These are phyloP conservation scores for Drosophila pachea DNA, from an alignment of 1,140 invertebrate species.

Conservation along the genomic window DNA sequence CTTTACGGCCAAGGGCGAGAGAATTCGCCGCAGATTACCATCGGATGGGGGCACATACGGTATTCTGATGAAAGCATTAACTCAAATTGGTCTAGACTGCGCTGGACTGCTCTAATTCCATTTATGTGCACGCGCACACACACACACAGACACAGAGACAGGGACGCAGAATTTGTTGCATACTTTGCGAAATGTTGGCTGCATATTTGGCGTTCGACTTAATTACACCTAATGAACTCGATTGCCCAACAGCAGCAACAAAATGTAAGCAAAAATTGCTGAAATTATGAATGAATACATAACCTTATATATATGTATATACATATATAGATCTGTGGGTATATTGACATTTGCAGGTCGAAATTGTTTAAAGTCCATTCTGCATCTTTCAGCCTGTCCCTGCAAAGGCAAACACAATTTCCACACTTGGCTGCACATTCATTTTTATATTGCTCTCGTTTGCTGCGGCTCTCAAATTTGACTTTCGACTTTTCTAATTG, in stretches of 20 bases:
- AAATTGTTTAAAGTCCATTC: too few relatives aligned
- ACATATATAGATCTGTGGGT: too few relatives aligned
- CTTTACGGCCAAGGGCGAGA: too few relatives aligned
- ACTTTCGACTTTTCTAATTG: constrained; percentile 47
- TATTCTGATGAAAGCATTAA: constrained; percentile 18
- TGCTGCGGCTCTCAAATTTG: constrained; percentile 16
- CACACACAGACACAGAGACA: too few relatives aligned
- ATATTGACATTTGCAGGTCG: too few relatives aligned
- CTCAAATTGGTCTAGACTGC: constrained; percentile 60
- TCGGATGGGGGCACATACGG: too few relatives aligned
- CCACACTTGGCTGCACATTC: constrained; percentile 26
- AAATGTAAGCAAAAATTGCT: too few relatives aligned
- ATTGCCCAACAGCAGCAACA: too few relatives aligned
- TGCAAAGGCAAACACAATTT: constrained; percentile 7
- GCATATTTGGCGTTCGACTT: constrained; percentile 4
- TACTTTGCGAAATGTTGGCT: constrained; percentile 1
- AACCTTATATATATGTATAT: neutral
- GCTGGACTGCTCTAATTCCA: constrained; percentile 18
- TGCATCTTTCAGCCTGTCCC: too few relatives aligned
- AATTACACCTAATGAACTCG: constrained; percentile 17
- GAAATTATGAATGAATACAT: neutral
- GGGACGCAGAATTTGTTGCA: neutral
- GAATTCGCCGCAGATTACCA: too few relatives aligned
- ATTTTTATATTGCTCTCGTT: constrained; percentile 20
- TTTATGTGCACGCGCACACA: constrained; percentile 6